Conservation (phyloP, 2,888 invertebrate genomes). For the Mythimna pallens region DNA sequence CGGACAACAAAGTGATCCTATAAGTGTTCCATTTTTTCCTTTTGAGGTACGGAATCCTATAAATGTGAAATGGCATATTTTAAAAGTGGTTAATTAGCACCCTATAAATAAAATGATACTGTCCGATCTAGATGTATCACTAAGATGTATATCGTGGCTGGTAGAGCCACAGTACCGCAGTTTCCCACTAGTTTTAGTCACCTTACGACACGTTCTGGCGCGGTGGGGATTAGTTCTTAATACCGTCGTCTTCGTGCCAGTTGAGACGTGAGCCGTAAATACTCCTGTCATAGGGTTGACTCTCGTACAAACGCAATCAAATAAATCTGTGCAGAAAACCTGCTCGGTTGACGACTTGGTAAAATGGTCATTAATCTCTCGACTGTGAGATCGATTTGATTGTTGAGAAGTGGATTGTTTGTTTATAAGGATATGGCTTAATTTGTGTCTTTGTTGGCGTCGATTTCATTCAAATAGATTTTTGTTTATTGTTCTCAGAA, state of each 20-base stretch:
- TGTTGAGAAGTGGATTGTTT: slow-evolving; percentile 54
- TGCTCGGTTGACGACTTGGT: slow-evolving; percentile 62
- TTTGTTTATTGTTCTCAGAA: slow-evolving; percentile 7
- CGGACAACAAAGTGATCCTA: too few relatives aligned
- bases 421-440: slow-evolving; percentile 41
- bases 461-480: background rate
- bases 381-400: slow-evolving; percentile 53
- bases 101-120: slow-evolving; percentile 21
- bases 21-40: too few relatives aligned
- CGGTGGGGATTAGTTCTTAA: slow-evolving; percentile 63
- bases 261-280: slow-evolving; percentile 43
- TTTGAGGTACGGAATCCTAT: too few relatives aligned
- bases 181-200: slow-evolving; percentile 61
- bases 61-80: too few relatives aligned
- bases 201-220: slow-evolving; percentile 61
- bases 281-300: slow-evolving; percentile 46
- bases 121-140: slow-evolving; percentile 36
- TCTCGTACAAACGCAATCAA: slow-evolving; percentile 39
- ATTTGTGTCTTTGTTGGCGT: slow-evolving; percentile 17
- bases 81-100: too few relatives aligned
- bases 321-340: slow-evolving; percentile 63
- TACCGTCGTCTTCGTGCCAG: slow-evolving; percentile 42
- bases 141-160: slow-evolving; percentile 44
- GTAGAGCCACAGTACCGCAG: slow-evolving; percentile 42
- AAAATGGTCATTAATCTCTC: slow-evolving; percentile 65